A percentile compares a stretch with the other conserved stretches of the same genome.
These are phyloP conservation scores for Hetaerina americana DNA, from an alignment of 1,140 invertebrate species.

Conservation along the genomic window DNA sequence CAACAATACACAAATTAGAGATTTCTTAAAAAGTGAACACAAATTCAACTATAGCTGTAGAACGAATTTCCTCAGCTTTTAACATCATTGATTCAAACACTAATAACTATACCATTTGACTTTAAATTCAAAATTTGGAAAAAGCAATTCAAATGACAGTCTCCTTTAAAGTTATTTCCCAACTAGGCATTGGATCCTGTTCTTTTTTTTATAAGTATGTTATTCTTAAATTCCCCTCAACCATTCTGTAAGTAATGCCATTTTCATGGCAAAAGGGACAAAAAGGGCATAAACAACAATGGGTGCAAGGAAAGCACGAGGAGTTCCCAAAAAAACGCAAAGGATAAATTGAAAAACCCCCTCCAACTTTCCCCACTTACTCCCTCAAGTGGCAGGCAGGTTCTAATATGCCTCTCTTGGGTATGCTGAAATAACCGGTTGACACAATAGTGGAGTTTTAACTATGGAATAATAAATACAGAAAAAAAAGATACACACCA, in stretches of 20 bases:
- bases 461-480: background rate
- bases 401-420: background rate
- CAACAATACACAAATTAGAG: background rate
- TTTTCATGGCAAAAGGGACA: background rate
- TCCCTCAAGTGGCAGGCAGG: background rate
- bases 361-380: background rate
- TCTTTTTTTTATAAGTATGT: background rate
- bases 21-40: background rate
- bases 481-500: background rate
- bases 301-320: background rate
- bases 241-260: background rate
- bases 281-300: background rate
- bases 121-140: slow-evolving; percentile 1
- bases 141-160: background rate
- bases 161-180: background rate
- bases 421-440: background rate
- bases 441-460: background rate
- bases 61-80: background rate
- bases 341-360: background rate
- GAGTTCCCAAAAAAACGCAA: background rate
- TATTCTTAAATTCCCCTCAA: background rate
- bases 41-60: background rate
- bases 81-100: background rate
- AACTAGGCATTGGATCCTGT: background rate
- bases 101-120: background rate